Evolutionary conservation across 2,113 vertebrate genomes (phyloP), one percentile per base, ranked within the genome.

Genomic region (Phainopepla nitens): DNA sequence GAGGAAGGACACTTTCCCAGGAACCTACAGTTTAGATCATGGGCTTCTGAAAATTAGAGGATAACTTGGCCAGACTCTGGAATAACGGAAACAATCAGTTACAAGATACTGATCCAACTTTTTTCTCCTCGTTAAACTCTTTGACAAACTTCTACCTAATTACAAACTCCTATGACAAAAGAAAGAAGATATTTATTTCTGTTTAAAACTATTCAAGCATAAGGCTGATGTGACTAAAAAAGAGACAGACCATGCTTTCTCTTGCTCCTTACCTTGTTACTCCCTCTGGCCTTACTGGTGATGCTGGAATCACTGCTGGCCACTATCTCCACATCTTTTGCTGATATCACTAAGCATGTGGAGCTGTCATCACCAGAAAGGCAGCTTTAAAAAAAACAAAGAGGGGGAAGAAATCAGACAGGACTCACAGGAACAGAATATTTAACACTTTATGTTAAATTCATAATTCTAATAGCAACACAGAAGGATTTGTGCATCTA

Each of bases 251-350:
- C 6, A 15, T 8, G 13, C 18, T 50, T 80, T 70, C 68, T 78
- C n/a, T 27, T 50, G 19, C 70, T 93, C 60, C 93, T 96, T 96
- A 99, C 99, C 99, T 99, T 99, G 97, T 99, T 99, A 98, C 99
- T 99, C 31, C 99, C 99, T 78, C 99, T 98, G 73, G 99, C 99
- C 95, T 99, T 99, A 97, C 99, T 99, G 82, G 98, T 99, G 96
- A 99, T 99, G 97, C 98, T 99, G 16, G 99, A 99, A 94, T 99
- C 99, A 97, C 98, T 98, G 97, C 99, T 99, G n/a, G 99, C 99
- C 69, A 99, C 98, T 65, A 99, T 99, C 97, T 99, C 99, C 87
- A 99, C 99, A n/a, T 98, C 98, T 94, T 98, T 98, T 53, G 98
- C 99, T 41, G 98, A 98, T 94, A 99, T 99, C 90, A 99, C 97